A percentile compares a stretch with the other conserved stretches of the same genome.
Evolutionary conservation across 2,797 vertebrate species (phyloP).

Genomic region (Macropodus opercularis): DNA sequence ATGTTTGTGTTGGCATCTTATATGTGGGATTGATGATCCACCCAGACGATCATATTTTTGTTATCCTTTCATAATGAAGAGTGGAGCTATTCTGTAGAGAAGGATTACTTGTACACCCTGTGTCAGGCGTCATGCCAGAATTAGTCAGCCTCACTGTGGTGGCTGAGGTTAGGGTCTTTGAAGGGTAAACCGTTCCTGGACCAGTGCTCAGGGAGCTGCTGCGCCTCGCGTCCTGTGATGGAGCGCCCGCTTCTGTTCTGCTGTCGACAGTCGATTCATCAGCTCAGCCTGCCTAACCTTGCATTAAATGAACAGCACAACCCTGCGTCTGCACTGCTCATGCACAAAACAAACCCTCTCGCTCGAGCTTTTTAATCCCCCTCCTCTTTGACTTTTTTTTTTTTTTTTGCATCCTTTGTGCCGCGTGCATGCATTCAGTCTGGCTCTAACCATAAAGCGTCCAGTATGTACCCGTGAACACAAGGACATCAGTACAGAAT

Average conservation of each 20-base stretch:
- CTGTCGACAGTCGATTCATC: slow-evolving; percentile 89
- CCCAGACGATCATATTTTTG: neutral
- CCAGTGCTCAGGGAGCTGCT: slow-evolving; percentile 60
- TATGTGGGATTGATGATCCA: slow-evolving; percentile 2
- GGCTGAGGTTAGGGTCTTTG: slow-evolving; percentile 60
- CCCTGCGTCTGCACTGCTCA: slow-evolving; percentile 80
- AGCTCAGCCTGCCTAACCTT: slow-evolving; percentile 90
- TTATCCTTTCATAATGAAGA: slow-evolving; percentile 4
- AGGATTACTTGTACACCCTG: neutral
- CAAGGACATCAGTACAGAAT: neutral
- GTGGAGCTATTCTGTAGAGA: neutral
- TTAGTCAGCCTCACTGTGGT: slow-evolving; percentile 47
- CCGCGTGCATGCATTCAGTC: slow-evolving; percentile 6
- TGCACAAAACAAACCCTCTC: slow-evolving; percentile 76
- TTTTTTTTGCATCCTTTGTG: slow-evolving; percentile 20
- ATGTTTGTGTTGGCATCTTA: neutral
- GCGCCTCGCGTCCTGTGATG: slow-evolving; percentile 78
- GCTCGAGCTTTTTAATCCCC: slow-evolving; percentile 24
- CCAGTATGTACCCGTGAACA: too few species aligned
- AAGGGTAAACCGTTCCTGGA: slow-evolving; percentile 72
- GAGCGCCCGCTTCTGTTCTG: slow-evolving; percentile 87
- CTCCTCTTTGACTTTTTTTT: slow-evolving; percentile 29
- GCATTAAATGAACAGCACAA: slow-evolving; percentile 92
- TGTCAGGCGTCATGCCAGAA: too few species aligned
- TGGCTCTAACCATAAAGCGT: slow-evolving; percentile 6